Evolutionary conservation across 2,888 invertebrate species (phyloP).

Genomic region (Oithona nana): DNA sequence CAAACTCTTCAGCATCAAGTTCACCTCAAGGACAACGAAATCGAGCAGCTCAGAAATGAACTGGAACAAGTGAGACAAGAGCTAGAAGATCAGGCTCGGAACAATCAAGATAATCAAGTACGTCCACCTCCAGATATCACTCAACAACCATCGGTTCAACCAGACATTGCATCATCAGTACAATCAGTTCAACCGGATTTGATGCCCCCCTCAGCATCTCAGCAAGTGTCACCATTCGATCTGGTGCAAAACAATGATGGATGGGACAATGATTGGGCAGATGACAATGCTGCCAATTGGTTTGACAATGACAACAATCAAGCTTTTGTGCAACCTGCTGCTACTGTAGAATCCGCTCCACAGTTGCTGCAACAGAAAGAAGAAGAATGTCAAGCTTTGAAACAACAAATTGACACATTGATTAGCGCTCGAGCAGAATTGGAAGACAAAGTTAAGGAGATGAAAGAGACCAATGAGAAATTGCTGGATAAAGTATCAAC

Average conservation of each 20-base stretch:
- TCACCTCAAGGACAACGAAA: background rate
- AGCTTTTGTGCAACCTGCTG: background rate
- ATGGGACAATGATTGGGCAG: background rate
- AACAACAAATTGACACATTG: background rate
- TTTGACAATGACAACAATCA: conserved; percentile 7
- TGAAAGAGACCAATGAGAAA: background rate
- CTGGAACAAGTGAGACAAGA: background rate
- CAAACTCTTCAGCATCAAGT: background rate
- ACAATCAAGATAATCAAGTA: background rate
- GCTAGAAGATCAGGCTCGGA: background rate
- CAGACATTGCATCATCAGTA: background rate
- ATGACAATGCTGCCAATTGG: conserved; percentile 6
- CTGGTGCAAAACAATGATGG: background rate
- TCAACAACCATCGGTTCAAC: conserved; percentile 1
- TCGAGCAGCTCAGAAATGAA: background rate
- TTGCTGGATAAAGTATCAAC: too few relatives aligned
- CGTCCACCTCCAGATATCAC: conserved; percentile 12
- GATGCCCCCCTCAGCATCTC: background rate
- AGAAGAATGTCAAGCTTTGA: background rate
- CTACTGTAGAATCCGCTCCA: background rate
- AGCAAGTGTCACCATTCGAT: background rate
- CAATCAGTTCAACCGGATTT: background rate
- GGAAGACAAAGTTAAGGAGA: background rate
- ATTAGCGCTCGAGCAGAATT: background rate
- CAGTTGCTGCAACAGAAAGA: background rate